Evolutionary conservation across 2,888 invertebrate genomes (phyloP), one percentile per base, ranked within the genome.

Genomic region (Allolobophora icterica): DNA sequence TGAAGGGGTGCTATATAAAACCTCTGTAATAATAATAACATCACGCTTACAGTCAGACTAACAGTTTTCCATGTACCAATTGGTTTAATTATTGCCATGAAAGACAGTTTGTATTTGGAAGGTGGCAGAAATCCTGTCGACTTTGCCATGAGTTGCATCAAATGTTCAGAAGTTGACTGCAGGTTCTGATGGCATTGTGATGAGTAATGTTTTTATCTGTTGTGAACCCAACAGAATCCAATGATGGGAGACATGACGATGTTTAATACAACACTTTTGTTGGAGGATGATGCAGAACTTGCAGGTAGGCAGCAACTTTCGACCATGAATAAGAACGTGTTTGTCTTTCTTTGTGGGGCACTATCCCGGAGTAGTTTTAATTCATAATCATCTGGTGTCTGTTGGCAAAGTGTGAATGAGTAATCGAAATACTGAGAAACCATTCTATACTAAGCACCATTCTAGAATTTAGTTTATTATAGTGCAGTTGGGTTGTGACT

Each of bases 161-260:
- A n/a, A n/a, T 71, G 71, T 71, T 21, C 24, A 52, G 52, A 13
- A 71, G 11, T 71, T n/a, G n/a, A 71, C 30, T 71, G 30, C n/a
- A 17, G 71, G 1, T 71, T n/a, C n/a, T n/a, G 71, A 11, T n/a
- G n/a, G n/a, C 71, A n/a, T 71, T 71, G 71, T 71, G 71, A 71
- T 71, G 71, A n/a, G 13, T 71, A 71, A 71, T 71, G 71, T n/a
- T 71, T 71, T 71, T 52, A 52, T n/a, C 71, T 71, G 71, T 71
- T 71, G 30, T 71, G 15, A n/a, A 71, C 71, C 17, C 1, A 42
- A n/a, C 71, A 71, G 71, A 71, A 71, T 71, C 71, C 30, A 11
- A 71, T n/a, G 71, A 71, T 13, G n/a, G n/a, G n/a, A n/a, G 71
- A 71, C 13, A n/a, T 71, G 71, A 71, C 71, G n/a, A 71, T 71